Percentiles rank a stretch among this genome's conserved stretches.
phyloP scores from a whole-genome alignment of 2,797 vertebrate genomes.

The Parauchenoglanis ngamensis region DNA sequence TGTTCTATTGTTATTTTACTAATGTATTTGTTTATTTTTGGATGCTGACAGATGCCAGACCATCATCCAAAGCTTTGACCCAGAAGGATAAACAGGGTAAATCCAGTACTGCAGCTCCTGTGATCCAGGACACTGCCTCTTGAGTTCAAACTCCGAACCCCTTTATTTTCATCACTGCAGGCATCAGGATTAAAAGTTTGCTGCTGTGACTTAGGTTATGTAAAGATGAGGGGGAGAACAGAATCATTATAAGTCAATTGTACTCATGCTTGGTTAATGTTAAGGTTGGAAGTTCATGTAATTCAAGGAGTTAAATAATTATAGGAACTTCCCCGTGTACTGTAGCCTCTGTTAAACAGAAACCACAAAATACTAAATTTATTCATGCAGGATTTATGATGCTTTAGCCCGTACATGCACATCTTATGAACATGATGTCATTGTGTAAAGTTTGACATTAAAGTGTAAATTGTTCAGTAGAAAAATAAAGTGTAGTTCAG shows the following conservation, averaged over 20 bases:
- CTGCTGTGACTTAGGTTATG: neutral
- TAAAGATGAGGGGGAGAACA: neutral
- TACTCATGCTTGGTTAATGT: neutral
- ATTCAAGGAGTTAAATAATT: neutral
- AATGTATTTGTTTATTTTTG: neutral
- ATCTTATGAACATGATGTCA: neutral
- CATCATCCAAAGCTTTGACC: slow-evolving; percentile 26
- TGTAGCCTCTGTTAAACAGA: neutral
- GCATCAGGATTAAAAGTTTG: neutral
- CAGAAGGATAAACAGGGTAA: slow-evolving; percentile 19
- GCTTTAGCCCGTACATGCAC: neutral
- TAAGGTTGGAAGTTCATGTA: neutral
- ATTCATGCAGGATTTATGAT: neutral
- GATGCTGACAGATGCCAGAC: slow-evolving; percentile 31
- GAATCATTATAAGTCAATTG: neutral
- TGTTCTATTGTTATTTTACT: neutral
- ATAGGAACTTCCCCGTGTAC: neutral
- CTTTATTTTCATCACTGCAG: neutral
- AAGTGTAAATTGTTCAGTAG: no score
- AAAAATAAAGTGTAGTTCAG: neutral
- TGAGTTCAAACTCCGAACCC: neutral
- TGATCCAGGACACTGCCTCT: neutral
- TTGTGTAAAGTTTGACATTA: neutral
- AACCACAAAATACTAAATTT: neutral
- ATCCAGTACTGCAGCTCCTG: slow-evolving; percentile 9